These are phyloP conservation scores for Drosophila histrio DNA, from an alignment of 2,888 invertebrate genomes.

Conservation along the genomic window DNA sequence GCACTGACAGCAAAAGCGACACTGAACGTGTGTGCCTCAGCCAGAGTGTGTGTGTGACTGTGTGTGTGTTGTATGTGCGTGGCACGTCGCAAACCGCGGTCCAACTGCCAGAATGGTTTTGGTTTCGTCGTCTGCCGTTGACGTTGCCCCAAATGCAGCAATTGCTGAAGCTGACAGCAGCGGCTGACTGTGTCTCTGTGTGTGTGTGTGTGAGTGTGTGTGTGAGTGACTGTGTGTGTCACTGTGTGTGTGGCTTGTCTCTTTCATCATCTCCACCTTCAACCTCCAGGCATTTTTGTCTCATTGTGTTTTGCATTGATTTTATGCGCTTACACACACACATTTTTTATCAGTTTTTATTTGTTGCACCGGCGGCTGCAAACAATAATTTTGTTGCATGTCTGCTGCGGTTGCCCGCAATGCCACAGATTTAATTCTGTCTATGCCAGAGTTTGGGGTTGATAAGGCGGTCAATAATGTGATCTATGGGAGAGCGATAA, in stretches of 20 bases:
- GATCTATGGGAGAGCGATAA: slow-evolving; percentile 2
- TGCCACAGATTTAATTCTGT: slow-evolving; percentile 46
- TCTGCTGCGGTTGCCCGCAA: slow-evolving; percentile 64
- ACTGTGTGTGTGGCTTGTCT: slow-evolving; percentile 16
- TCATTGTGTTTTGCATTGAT: slow-evolving; percentile 61
- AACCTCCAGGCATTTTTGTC: not conserved
- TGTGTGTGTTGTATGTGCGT: slow-evolving; percentile 27
- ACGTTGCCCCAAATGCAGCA: slow-evolving; percentile 50
- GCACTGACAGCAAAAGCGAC: slow-evolving; percentile 46
- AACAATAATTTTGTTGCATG: slow-evolving; percentile 62
- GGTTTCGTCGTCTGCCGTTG: slow-evolving; percentile 51
- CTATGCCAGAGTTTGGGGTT: not conserved
- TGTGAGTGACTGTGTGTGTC: not conserved
- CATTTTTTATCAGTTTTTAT: slow-evolving; percentile 55
- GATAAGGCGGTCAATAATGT: slow-evolving; percentile 29
- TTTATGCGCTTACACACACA: slow-evolving; percentile 59
- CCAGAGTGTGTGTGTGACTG: not conserved
- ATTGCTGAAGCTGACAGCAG: slow-evolving; percentile 66
- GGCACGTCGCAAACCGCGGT: slow-evolving; percentile 53
- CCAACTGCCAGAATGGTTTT: slow-evolving; percentile 52
- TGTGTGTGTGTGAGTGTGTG: not conserved
- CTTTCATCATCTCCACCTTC: slow-evolving; percentile 2
- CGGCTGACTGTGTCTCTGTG: slow-evolving; percentile 9
- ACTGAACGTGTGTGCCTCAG: slow-evolving; percentile 6
- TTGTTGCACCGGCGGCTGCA: slow-evolving; percentile 44